phyloP scores from a whole-genome alignment of 1,140 invertebrate species.

The Diachasmimorpha longicaudata region DNA sequence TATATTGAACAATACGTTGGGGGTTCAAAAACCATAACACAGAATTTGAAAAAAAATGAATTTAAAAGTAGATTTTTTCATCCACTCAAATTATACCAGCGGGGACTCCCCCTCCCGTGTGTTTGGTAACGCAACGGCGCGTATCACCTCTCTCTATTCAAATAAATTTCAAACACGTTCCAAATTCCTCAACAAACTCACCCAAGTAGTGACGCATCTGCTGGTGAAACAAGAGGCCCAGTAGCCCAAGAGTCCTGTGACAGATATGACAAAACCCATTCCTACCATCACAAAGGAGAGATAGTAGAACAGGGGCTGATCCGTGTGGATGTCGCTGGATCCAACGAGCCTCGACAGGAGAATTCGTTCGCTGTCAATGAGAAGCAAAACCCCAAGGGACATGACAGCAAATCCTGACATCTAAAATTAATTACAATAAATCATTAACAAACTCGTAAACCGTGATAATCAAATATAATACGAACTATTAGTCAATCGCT shows the following conservation, averaged over 20 bases:
- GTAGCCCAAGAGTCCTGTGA: slow-evolving; percentile 74
- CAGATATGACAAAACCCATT: slow-evolving; percentile 70
- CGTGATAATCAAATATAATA: no score
- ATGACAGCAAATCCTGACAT: slow-evolving; percentile 73
- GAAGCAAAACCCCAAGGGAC: slow-evolving; percentile 72
- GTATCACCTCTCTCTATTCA: background rate
- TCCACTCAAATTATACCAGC: no score
- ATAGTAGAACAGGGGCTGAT: slow-evolving; percentile 77
- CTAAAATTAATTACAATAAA: slow-evolving; percentile 67
- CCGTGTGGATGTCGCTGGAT: slow-evolving; percentile 60
- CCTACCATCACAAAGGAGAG: slow-evolving; percentile 70
- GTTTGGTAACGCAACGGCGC: background rate
- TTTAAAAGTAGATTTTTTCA: no score
- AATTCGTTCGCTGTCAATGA: slow-evolving; percentile 72
- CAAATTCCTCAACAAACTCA: slow-evolving; percentile 54
- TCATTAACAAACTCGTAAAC: no score
- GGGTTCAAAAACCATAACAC: no score
- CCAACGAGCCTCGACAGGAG: slow-evolving; percentile 72
- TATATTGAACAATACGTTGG: no score
- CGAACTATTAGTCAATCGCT: no score
- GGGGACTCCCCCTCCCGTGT: background rate
- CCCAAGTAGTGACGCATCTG: slow-evolving; percentile 72
- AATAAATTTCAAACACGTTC: background rate
- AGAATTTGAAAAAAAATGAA: no score
- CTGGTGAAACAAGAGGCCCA: slow-evolving; percentile 79